Evolutionary conservation across 1,140 invertebrate genomes (phyloP).

Genomic region (Cyrtorhinus lividipennis): DNA sequence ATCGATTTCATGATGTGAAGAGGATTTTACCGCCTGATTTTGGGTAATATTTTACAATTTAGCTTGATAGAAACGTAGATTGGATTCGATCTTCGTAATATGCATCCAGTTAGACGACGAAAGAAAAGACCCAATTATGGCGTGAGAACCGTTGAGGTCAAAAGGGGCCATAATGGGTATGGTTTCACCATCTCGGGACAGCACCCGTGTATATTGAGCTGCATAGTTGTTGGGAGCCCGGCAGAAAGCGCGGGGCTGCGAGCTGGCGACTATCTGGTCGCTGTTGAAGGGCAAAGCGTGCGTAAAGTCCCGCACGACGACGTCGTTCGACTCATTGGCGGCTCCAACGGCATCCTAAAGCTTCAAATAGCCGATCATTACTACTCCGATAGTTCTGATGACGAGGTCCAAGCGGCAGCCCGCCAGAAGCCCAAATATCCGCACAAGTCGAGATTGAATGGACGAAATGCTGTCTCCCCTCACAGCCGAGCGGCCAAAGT

Average conservation of each 20-base stretch:
- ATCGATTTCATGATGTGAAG: neutral
- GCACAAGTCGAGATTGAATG: conserved; percentile 32
- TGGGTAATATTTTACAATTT: neutral
- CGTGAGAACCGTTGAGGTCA: conserved; percentile 70
- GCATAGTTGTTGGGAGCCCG: conserved; percentile 69
- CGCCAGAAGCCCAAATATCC: conserved; percentile 47
- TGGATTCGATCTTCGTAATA: conserved; percentile 24
- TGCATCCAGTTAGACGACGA: conserved; percentile 55
- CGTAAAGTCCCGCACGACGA: conserved; percentile 81
- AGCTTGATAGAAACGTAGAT: neutral
- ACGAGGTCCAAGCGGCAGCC: conserved; percentile 41
- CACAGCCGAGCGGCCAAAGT: conserved; percentile 39
- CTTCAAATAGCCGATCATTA: conserved; percentile 80
- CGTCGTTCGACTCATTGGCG: conserved; percentile 77
- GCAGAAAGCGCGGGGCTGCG: conserved; percentile 71
- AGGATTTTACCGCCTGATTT: neutral
- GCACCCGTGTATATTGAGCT: conserved; percentile 76
- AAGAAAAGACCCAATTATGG: conserved; percentile 67
- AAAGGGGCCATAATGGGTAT: conserved; percentile 68
- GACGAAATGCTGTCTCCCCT: conserved; percentile 27
- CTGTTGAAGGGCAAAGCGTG: conserved; percentile 79
- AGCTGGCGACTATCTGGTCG: conserved; percentile 79
- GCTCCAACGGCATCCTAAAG: conserved; percentile 58
- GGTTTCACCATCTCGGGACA: conserved; percentile 89
- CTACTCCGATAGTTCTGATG: conserved; percentile 71